Evolutionary conservation across 2,113 vertebrate species (phyloP).

Genomic region (Oryzias melastigma): DNA sequence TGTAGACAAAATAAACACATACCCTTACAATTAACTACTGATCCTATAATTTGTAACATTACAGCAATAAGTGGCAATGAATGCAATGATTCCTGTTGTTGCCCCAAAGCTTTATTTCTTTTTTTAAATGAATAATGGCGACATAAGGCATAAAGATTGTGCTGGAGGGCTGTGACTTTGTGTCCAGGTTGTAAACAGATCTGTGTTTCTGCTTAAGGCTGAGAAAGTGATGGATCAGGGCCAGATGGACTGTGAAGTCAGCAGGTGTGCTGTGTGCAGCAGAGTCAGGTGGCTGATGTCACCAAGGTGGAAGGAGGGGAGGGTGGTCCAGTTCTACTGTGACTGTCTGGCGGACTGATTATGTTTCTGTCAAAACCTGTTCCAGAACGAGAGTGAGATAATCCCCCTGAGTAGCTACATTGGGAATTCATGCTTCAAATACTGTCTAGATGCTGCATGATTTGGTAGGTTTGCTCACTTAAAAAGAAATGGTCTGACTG

Average conservation of each 20-base stretch:
- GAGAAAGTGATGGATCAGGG: constrained; percentile 58
- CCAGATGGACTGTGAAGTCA: constrained; percentile 63
- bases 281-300: constrained; percentile 67
- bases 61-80: constrained; percentile 12
- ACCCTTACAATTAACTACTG: constrained; percentile 3
- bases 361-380: constrained; percentile 34
- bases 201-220: constrained; percentile 44
- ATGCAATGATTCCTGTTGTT: constrained; percentile 15
- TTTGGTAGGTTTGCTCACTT: no score
- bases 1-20: constrained; percentile 15
- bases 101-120: constrained; percentile 11
- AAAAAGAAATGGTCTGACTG: no score
- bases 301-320: constrained; percentile 48
- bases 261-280: constrained; percentile 72
- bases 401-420: constrained; percentile 34
- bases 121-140: constrained; percentile 2
- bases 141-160: constrained; percentile 27
- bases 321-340: constrained; percentile 32
- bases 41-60: constrained; percentile 24
- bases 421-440: not conserved
- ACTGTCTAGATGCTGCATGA: no score
- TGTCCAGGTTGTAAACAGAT: constrained; percentile 57
- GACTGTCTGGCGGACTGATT: constrained; percentile 48
- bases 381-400: constrained; percentile 6
- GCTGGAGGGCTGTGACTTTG: constrained; percentile 39